These are phyloP conservation scores for Unio pictorum DNA, from an alignment of 2,888 invertebrate genomes.

Conservation along the genomic window DNA sequence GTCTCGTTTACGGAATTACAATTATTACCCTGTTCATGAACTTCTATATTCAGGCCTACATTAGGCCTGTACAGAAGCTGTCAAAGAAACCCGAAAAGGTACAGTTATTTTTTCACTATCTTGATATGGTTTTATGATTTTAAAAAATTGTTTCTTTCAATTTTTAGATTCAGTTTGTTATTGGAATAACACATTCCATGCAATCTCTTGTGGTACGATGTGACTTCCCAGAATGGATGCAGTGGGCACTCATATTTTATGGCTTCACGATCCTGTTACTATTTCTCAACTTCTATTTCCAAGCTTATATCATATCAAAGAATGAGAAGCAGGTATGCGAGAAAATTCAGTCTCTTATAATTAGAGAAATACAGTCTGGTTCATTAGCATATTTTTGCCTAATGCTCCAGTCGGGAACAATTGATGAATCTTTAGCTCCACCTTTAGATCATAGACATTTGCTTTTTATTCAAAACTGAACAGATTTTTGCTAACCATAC, in stretches of 20 bases:
- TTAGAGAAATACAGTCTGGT: no score
- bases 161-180: constrained; percentile 87
- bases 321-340: constrained; percentile 21
- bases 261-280: constrained; percentile 66
- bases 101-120: constrained; percentile 2
- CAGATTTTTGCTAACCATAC: neutral
- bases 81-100: constrained; percentile 14
- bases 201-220: constrained; percentile 89
- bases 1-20: constrained; percentile 87
- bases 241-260: constrained; percentile 69
- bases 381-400: no score
- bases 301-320: constrained; percentile 66
- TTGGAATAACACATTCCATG: constrained; percentile 86
- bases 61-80: constrained; percentile 41
- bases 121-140: constrained; percentile 10
- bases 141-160: constrained; percentile 25
- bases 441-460: no score
- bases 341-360: no score
- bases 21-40: constrained; percentile 96
- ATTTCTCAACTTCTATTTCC: constrained; percentile 72
- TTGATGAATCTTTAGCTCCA: no score
- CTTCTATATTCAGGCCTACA: constrained; percentile 91
- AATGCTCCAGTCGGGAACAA: no score
- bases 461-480: neutral
- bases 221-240: constrained; percentile 82